phyloP scores from a whole-genome alignment of 35 echinoderm and acorn worm genomes.

The Hemicentrotus pulcherrimus region DNA sequence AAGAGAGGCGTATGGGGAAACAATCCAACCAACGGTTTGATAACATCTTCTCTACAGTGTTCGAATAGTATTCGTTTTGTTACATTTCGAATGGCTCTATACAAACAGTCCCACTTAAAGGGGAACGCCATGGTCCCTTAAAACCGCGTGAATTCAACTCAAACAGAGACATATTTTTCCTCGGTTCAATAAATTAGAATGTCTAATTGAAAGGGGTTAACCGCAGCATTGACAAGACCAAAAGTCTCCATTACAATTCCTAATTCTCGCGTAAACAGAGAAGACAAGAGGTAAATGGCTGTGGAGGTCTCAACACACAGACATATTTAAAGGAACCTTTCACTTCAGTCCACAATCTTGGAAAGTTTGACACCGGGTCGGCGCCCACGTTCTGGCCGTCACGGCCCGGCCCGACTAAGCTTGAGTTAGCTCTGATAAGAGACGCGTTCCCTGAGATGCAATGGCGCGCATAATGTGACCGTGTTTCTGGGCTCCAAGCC shows the following conservation, averaged over 20 bases:
- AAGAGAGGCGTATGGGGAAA: neutral
- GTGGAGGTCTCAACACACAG: neutral
- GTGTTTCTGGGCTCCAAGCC: slow-evolving; percentile 7
- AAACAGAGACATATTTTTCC: neutral
- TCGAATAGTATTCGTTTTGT: neutral
- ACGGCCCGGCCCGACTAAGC: slow-evolving; percentile 7
- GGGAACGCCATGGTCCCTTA: neutral
- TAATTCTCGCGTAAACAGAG: neutral
- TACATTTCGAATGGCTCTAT: neutral
- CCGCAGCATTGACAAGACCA: neutral
- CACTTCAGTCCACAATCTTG: slow-evolving; percentile 2
- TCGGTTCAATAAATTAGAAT: neutral
- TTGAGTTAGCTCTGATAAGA: slow-evolving; percentile 21
- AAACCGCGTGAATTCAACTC: neutral
- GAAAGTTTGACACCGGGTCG: neutral
- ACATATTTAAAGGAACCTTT: slow-evolving; percentile 2
- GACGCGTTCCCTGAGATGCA: neutral
- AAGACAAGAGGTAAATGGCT: neutral
- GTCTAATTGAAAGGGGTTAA: slow-evolving; percentile 5
- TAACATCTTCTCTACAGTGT: neutral
- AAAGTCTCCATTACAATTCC: neutral
- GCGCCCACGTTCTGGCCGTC: slow-evolving; percentile 23
- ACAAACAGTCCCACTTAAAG: neutral
- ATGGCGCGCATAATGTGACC: slow-evolving; percentile 8
- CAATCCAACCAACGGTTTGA: neutral